Percentiles rank a stretch among this genome's conserved stretches.
These are phyloP conservation scores for Poecile montanus DNA, from an alignment of 2,797 vertebrate genomes.

Conservation along the genomic window DNA sequence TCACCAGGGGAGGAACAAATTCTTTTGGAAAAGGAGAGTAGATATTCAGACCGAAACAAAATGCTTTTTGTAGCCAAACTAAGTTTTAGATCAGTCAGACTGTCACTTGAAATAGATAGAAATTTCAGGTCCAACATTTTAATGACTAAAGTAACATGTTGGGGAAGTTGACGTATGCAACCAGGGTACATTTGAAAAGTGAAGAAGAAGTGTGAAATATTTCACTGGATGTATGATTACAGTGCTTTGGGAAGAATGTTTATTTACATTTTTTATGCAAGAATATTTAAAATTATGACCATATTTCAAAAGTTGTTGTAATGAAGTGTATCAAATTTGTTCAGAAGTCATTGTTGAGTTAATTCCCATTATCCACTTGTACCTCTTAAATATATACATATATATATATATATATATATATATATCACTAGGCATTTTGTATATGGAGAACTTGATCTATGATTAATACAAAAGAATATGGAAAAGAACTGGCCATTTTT, in stretches of 20 bases:
- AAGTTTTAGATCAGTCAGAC: neutral
- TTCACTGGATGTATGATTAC: neutral
- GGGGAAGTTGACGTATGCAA: neutral
- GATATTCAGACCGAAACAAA: neutral
- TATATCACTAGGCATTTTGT: conserved; percentile 16
- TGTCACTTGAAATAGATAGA: conserved; percentile 11
- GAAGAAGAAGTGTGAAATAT: conserved; percentile 39
- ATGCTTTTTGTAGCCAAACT: neutral
- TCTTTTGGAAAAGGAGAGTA: neutral
- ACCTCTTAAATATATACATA: neutral
- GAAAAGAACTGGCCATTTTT: conserved; percentile 30
- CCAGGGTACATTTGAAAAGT: neutral
- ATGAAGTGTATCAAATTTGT: conserved; percentile 23
- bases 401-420: neutral
- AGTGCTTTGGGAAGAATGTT: neutral
- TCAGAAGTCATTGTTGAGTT: conserved; percentile 21
- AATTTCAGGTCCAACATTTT: conserved; percentile 1
- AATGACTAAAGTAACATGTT: neutral
- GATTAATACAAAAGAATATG: neutral
- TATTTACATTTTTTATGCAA: neutral
- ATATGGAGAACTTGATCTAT: conserved; percentile 17
- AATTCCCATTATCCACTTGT: conserved; percentile 21
- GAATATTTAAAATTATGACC: conserved; percentile 33
- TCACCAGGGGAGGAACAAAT: conserved; percentile 33
- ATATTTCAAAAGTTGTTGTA: conserved; percentile 42